A percentile compares a stretch with the other conserved stretches of the same genome.
Conservation (phyloP, 2,113 vertebrate species). For the Corythaeola cristata region DNA sequence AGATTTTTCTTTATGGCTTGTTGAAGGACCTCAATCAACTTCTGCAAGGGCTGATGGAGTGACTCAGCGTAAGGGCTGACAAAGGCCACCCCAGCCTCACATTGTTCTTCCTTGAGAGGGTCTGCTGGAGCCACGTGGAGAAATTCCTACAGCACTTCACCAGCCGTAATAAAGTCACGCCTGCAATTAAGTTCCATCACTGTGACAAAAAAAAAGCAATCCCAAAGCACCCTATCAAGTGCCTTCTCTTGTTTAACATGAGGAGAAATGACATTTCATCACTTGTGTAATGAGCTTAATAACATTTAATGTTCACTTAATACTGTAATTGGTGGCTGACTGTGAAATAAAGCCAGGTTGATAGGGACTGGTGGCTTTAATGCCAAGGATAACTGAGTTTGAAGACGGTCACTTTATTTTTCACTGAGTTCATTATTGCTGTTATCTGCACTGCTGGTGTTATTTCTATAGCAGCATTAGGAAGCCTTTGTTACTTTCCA, state of each 20-base stretch:
- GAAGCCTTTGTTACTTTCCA: background rate
- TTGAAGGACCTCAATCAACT: background rate
- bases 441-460: background rate
- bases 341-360: background rate
- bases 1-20: background rate
- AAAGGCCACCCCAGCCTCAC: background rate
- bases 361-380: background rate
- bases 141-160: background rate
- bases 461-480: background rate
- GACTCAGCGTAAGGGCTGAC: background rate
- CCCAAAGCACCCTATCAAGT: background rate
- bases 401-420: background rate
- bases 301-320: background rate
- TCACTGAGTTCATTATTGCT: background rate
- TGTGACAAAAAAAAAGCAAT: background rate
- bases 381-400: background rate
- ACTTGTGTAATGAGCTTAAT: background rate
- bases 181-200: background rate
- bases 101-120: rapidly evolving
- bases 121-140: background rate
- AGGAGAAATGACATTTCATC: background rate
- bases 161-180: background rate
- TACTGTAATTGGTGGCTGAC: background rate
- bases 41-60: background rate
- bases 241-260: background rate